A percentile compares a stretch with the other conserved stretches of the same genome.
Evolutionary conservation across 2,113 vertebrate species (phyloP).

Genomic region (Ailuropoda melanoleuca): DNA sequence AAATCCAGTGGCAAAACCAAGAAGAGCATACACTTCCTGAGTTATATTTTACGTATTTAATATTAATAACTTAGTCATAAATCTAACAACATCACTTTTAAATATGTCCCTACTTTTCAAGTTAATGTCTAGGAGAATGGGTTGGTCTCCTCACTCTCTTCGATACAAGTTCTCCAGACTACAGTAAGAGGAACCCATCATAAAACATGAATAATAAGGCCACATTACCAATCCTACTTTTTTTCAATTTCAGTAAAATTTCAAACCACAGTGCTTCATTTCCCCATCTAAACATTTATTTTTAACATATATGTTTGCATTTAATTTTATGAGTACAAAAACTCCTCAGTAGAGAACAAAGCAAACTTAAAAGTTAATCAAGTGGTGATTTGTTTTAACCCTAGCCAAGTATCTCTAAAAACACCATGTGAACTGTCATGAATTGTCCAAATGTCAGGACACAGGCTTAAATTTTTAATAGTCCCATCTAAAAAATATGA

Average conservation of each 20-base stretch:
- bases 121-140: background rate
- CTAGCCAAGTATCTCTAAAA: background rate
- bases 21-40: background rate
- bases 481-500: constrained; percentile 40
- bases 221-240: background rate
- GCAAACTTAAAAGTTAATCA: background rate
- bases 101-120: background rate
- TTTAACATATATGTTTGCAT: background rate
- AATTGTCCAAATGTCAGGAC: background rate
- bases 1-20: background rate
- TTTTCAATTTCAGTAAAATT: constrained; percentile 33
- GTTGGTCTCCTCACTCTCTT: background rate
- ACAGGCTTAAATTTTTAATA: constrained; percentile 31
- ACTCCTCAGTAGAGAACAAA: background rate
- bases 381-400: background rate
- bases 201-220: background rate
- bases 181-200: background rate
- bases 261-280: background rate
- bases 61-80: background rate
- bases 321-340: constrained; percentile 38
- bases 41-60: background rate
- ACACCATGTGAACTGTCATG: background rate
- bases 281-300: background rate
- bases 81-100: background rate
- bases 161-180: background rate